phyloP scores from a whole-genome alignment of 1,140 invertebrate species.

The Araneus ventricosus region DNA sequence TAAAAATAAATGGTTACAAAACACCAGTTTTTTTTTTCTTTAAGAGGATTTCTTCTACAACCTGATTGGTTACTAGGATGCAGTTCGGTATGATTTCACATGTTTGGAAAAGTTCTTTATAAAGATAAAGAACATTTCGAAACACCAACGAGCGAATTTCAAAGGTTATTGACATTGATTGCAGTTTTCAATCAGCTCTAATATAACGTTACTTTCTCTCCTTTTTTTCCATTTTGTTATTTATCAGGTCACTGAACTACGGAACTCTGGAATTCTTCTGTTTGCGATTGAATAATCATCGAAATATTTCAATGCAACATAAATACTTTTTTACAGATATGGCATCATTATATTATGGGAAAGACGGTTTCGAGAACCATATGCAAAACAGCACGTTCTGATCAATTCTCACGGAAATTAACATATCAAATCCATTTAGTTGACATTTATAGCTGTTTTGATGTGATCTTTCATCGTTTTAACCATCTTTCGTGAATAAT shows the following conservation, averaged over 20 bases:
- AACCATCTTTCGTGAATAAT: no score
- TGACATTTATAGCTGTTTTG: no score
- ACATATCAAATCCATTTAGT: no score
- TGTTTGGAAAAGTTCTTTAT: no score
- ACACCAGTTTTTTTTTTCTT: no score
- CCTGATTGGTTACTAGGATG: background rate
- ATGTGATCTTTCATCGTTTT: no score
- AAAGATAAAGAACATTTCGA: background rate
- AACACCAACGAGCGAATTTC: background rate
- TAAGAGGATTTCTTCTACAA: background rate
- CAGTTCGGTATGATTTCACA: background rate
- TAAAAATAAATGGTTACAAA: no score
- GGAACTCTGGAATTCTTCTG: background rate
- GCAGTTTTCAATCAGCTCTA: background rate
- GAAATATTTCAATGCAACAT: background rate
- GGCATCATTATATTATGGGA: background rate
- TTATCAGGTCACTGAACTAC: constrained; percentile 15
- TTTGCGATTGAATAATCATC: background rate
- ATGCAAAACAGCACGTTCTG: no score
- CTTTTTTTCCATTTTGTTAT: background rate
- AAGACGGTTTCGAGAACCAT: background rate
- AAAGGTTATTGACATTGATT: constrained; percentile 29
- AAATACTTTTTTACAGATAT: background rate
- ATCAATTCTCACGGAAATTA: no score
- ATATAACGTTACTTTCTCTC: background rate